These are phyloP conservation scores for Luidia sarsii DNA, from an alignment of 53 echinoderm and acorn worm genomes.

Conservation along the genomic window DNA sequence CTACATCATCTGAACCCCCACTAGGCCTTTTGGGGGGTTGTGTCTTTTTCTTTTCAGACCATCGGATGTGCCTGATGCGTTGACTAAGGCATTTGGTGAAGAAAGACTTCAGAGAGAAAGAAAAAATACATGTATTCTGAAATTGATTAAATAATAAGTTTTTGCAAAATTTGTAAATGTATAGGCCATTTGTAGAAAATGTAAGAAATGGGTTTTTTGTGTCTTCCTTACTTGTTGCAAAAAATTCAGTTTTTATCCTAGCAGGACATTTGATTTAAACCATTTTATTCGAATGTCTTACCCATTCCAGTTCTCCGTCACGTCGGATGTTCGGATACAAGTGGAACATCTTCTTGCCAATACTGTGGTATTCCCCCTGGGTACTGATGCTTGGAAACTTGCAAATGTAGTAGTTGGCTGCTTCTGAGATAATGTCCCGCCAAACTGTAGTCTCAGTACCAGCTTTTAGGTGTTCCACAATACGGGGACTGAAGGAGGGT, in stretches of 20 bases:
- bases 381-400: background rate
- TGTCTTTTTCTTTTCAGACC: conserved; percentile 27
- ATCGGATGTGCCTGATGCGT: conserved; percentile 51
- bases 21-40: background rate
- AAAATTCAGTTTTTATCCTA: background rate
- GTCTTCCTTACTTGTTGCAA: too few species aligned
- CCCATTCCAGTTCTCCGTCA: conserved; percentile 41
- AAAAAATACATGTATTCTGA: too few species aligned
- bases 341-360: conserved; percentile 30
- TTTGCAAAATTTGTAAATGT: too few species aligned
- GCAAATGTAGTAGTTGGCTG: conserved; percentile 32
- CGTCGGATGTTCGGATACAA: conserved; percentile 16
- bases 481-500: conserved; percentile 16
- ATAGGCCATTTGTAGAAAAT: too few species aligned
- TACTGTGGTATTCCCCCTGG: background rate
- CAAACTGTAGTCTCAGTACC: conserved; percentile 27
- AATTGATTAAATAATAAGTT: too few species aligned
- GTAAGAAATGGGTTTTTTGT: too few species aligned
- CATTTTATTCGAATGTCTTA: too few species aligned
- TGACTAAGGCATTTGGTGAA: conserved; percentile 51
- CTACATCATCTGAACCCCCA: background rate
- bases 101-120: conserved; percentile 19
- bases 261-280: too few species aligned
- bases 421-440: conserved; percentile 9
- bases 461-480: background rate